A percentile compares a stretch with the other conserved stretches of the same genome.
Evolutionary conservation across 2,888 invertebrate species (phyloP).

Genomic region (Nebria salina): DNA sequence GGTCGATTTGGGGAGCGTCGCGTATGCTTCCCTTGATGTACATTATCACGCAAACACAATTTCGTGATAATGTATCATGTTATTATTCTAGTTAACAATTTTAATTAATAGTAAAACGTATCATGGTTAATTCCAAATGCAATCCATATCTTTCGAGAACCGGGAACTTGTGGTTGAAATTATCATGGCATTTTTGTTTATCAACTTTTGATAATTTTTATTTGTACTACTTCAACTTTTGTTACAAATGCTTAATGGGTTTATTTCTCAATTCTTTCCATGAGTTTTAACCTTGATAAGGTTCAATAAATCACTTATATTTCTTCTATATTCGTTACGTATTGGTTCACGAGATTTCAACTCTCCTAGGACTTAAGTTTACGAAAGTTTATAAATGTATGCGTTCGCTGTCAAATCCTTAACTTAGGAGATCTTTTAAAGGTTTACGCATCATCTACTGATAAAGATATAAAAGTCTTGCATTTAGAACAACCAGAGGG

Average conservation of each 20-base stretch:
- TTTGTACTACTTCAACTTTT: not conserved
- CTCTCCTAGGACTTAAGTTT: too few relatives aligned
- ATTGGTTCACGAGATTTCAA: too few relatives aligned
- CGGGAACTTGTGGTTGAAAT: not conserved
- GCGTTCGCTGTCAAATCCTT: too few relatives aligned
- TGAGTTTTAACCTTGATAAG: too few relatives aligned
- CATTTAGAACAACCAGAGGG: too few relatives aligned
- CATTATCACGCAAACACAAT: not conserved
- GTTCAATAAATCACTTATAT: too few relatives aligned
- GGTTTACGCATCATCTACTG: too few relatives aligned
- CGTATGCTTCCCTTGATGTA: constrained; percentile 3
- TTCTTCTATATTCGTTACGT: too few relatives aligned
- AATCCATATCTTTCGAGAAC: not conserved
- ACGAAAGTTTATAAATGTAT: too few relatives aligned
- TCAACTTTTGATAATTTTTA: not conserved
- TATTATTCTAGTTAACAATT: not conserved
- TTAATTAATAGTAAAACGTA: not conserved
- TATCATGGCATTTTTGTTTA: not conserved
- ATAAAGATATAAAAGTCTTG: too few relatives aligned
- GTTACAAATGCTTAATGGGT: not conserved
- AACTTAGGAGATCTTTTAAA: too few relatives aligned
- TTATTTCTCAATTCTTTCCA: not conserved
- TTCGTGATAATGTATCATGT: not conserved
- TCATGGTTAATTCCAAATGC: not conserved
- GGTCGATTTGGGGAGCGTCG: constrained; percentile 43